Evolutionary conservation across 2,113 vertebrate species (phyloP).

Genomic region (Channa maculata): DNA sequence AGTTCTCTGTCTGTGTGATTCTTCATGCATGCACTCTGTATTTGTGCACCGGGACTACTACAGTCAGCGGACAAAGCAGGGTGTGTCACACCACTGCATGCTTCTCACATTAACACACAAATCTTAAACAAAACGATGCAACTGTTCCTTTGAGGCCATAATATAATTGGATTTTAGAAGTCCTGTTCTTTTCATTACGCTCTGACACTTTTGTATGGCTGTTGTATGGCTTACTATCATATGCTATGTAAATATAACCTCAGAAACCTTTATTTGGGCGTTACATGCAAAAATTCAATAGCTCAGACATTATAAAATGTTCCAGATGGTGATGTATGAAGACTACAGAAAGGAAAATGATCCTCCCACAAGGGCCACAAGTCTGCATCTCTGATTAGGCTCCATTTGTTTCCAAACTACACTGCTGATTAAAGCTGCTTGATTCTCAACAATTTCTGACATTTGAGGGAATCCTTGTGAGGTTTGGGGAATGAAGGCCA

Average conservation of each 20-base stretch:
- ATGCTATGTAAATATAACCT: background rate
- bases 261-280: conserved; percentile 32
- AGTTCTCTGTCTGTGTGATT: conserved; percentile 18
- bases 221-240: background rate
- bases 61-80: conserved; percentile 38
- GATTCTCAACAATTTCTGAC: conserved; percentile 43
- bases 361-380: conserved; percentile 40
- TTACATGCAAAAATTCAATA: conserved; percentile 15
- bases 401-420: conserved; percentile 42
- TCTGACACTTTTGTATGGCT: background rate
- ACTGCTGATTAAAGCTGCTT: conserved; percentile 44
- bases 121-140: conserved; percentile 19
- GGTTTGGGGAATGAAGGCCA: conserved; percentile 11
- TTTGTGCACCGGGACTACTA: conserved; percentile 8
- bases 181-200: conserved; percentile 7
- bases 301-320: conserved; percentile 31
- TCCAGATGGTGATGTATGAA: conserved; percentile 58
- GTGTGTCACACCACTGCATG: conserved; percentile 66
- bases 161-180: conserved; percentile 31
- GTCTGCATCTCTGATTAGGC: conserved; percentile 45
- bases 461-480: conserved; percentile 44
- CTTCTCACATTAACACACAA: conserved; percentile 52
- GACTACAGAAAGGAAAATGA: conserved; percentile 28
- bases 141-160: conserved; percentile 13
- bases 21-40: conserved; percentile 12